A percentile compares a stretch with the other conserved stretches of the same genome.
Evolutionary conservation across 2,888 invertebrate species (phyloP).

Genomic region (Caenorhabditis sp.): DNA sequence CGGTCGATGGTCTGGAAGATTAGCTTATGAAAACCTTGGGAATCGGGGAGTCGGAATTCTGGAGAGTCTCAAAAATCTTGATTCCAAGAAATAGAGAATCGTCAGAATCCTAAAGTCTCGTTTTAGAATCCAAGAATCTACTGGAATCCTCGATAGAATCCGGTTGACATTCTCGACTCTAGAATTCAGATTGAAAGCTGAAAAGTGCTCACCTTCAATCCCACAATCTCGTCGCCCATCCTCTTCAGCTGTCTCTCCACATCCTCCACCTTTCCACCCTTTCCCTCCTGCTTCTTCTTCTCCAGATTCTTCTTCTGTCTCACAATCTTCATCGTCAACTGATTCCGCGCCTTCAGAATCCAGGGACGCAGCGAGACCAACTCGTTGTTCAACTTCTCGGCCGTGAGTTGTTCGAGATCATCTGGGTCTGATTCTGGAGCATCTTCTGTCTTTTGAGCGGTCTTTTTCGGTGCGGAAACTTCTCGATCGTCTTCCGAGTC

Average conservation of each 20-base stretch:
- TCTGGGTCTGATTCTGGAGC: neutral
- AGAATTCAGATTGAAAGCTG: no score
- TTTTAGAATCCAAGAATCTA: no score
- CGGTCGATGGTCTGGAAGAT: constrained; percentile 57
- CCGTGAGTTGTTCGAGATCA: constrained; percentile 33
- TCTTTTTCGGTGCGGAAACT: neutral
- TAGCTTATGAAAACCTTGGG: no score
- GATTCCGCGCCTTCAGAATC: constrained; percentile 23
- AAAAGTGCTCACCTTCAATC: constrained; percentile 41
- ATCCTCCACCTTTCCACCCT: constrained; percentile 26
- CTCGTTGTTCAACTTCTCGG: constrained; percentile 60
- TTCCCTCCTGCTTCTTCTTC: constrained; percentile 13
- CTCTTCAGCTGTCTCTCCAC: constrained; percentile 12
- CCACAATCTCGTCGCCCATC: constrained; percentile 50
- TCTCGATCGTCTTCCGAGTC: neutral
- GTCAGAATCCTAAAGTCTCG: no score
- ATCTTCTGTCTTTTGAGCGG: constrained; percentile 7
- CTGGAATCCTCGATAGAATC: no score
- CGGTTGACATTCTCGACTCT: no score
- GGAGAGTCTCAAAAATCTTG: no score
- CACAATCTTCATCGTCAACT: constrained; percentile 41
- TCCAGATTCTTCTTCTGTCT: constrained; percentile 63
- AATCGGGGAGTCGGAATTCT: no score
- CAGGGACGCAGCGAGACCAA: constrained; percentile 32
- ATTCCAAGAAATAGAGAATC: no score